Evolutionary conservation across 2,888 invertebrate genomes (phyloP).

Genomic region (Cephus pulcher): DNA sequence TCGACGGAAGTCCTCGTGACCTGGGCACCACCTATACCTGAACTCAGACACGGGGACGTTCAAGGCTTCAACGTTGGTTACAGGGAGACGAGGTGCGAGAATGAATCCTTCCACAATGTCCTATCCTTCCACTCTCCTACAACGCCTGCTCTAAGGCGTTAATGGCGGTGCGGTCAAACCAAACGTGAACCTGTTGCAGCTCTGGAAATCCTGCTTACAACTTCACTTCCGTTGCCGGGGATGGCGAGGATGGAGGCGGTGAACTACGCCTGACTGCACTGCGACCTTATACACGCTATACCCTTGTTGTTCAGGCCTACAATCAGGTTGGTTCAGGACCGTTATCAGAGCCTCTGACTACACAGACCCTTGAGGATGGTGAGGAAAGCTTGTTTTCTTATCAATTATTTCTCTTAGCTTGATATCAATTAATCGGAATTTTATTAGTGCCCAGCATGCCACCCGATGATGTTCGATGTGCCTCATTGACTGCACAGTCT

Average conservation of each 20-base stretch:
- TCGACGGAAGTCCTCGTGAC: constrained; percentile 80
- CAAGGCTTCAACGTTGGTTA: constrained; percentile 82
- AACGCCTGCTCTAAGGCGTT: neutral
- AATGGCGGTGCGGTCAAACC: constrained; percentile 44
- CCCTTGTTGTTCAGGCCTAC: constrained; percentile 78
- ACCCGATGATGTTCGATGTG: constrained; percentile 83
- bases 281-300: constrained; percentile 76
- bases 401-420: constrained; percentile 14
- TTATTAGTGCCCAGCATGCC: constrained; percentile 79
- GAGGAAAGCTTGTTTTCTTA: constrained; percentile 33
- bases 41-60: constrained; percentile 80
- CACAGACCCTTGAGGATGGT: constrained; percentile 83
- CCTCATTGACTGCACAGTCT: constrained; percentile 79
- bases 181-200: constrained; percentile 34
- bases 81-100: constrained; percentile 67
- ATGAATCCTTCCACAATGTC: neutral
- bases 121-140: constrained; percentile 14
- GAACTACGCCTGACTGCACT: constrained; percentile 75
- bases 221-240: constrained; percentile 76
- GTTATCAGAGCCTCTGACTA: constrained; percentile 75
- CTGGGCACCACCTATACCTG: constrained; percentile 78
- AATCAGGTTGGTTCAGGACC: constrained; percentile 82
- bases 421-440: neutral
- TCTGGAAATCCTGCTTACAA: constrained; percentile 72
- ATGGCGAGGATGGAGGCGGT: constrained; percentile 77